These are phyloP conservation scores for Rhinella marina DNA, from an alignment of 2,797 vertebrate species.

Conservation along the genomic window DNA sequence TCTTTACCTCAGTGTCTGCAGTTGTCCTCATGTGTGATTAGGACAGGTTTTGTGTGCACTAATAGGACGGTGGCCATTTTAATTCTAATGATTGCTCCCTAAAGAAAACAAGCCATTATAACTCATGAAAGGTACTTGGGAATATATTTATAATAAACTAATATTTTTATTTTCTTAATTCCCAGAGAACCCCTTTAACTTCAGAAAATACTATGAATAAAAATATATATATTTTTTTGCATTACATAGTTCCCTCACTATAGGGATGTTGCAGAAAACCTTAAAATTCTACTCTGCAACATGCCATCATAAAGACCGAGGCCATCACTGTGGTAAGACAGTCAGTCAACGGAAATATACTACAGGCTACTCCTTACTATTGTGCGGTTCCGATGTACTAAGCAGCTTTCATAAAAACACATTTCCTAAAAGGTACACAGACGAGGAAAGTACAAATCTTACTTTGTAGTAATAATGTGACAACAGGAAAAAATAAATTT, in stretches of 20 bases:
- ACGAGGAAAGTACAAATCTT: background rate
- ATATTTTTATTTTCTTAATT: too few species aligned
- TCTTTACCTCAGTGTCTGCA: too few species aligned
- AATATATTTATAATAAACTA: too few species aligned
- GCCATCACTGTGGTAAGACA: background rate
- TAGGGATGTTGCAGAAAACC: background rate
- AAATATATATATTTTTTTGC: background rate
- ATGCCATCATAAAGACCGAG: background rate
- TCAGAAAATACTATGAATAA: background rate
- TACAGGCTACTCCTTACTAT: background rate
- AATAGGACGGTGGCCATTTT: too few species aligned
- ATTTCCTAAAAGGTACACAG: background rate
- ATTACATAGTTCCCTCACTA: background rate
- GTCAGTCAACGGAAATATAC: background rate
- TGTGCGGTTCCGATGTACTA: background rate
- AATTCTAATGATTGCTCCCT: too few species aligned
- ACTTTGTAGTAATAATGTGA: background rate
- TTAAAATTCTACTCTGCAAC: background rate
- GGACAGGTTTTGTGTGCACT: too few species aligned
- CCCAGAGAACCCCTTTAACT: too few species aligned
- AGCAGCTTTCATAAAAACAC: background rate
- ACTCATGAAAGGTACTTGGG: too few species aligned
- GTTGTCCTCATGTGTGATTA: too few species aligned
- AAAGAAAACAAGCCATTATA: too few species aligned
- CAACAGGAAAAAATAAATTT: too few species aligned